Conservation (phyloP, 1,140 invertebrate species). For the Manduca sexta region DNA sequence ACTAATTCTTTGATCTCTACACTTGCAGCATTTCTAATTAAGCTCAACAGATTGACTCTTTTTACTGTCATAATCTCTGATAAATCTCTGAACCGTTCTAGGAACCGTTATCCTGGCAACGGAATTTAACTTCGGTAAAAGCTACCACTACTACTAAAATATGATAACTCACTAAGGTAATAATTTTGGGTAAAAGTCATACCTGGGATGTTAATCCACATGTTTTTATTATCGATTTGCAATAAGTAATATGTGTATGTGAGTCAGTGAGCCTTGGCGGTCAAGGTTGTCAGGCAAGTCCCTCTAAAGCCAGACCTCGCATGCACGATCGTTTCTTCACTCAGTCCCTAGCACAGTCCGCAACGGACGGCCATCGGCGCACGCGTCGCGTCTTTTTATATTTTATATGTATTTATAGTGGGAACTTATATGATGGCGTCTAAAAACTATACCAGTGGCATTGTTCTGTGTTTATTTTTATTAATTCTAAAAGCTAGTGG, state of each 20-base stretch:
- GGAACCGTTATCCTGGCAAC: no score
- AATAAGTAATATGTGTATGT: constrained; percentile 28
- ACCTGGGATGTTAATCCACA: no score
- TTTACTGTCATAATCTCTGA: no score
- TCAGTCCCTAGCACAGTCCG: no score
- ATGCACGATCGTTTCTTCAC: constrained; percentile 18
- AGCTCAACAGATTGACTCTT: no score
- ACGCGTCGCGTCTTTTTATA: neutral
- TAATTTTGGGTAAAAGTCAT: no score
- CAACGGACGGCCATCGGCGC: constrained; percentile 6
- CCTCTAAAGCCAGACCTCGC: constrained; percentile 23
- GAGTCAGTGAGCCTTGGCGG: constrained; percentile 44
- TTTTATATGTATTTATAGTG: neutral
- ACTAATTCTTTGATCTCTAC: no score
- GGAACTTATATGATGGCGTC: constrained; percentile 21
- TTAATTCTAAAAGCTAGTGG: constrained; percentile 32
- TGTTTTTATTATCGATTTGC: neutral
- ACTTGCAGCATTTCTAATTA: no score
- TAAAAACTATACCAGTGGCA: constrained; percentile 23
- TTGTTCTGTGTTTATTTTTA: constrained; percentile 34
- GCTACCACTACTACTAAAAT: no score
- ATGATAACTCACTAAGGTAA: no score
- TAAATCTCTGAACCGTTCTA: no score
- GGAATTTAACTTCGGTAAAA: no score
- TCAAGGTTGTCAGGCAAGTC: constrained; percentile 41